Evolutionary conservation across 2,113 vertebrate genomes (phyloP).

Genomic region (Cyprinodon tularosa): DNA sequence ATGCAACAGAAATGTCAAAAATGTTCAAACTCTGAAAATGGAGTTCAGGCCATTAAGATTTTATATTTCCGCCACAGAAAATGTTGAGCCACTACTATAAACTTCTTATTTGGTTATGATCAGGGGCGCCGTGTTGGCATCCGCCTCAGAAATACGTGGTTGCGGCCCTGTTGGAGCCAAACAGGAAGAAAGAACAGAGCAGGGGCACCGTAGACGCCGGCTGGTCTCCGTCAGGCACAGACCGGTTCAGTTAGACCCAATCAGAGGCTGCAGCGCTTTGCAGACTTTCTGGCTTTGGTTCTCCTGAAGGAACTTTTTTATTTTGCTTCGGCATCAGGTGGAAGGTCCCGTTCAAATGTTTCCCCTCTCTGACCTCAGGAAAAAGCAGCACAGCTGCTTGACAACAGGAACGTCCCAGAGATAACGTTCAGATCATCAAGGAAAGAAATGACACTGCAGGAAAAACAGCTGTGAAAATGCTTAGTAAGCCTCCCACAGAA

Average conservation of each 20-base stretch:
- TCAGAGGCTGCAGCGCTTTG: constrained; percentile 41
- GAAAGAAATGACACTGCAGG: not conserved
- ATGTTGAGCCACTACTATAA: too few species aligned
- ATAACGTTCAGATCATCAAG: not conserved
- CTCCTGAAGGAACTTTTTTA: constrained; percentile 52
- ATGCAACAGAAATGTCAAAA: too few species aligned
- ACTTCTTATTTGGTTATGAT: too few species aligned
- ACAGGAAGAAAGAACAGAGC: too few species aligned
- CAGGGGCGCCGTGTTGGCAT: too few species aligned
- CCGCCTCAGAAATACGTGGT: too few species aligned
- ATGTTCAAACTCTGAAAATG: too few species aligned
- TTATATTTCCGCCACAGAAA: too few species aligned
- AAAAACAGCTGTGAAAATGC: not conserved
- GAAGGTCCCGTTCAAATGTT: constrained; percentile 62
- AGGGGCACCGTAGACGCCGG: not conserved
- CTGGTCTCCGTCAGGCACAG: not conserved
- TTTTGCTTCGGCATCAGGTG: constrained; percentile 20
- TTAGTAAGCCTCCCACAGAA: not conserved
- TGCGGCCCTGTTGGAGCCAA: too few species aligned
- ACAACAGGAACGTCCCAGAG: not conserved
- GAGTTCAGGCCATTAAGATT: too few species aligned
- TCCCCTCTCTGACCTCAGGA: constrained; percentile 52
- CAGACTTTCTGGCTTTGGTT: constrained; percentile 47
- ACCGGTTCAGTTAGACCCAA: not conserved
- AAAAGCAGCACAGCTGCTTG: constrained; percentile 48